Evolutionary conservation across 1,140 invertebrate genomes (phyloP).

Genomic region (Aphelinus certus): DNA sequence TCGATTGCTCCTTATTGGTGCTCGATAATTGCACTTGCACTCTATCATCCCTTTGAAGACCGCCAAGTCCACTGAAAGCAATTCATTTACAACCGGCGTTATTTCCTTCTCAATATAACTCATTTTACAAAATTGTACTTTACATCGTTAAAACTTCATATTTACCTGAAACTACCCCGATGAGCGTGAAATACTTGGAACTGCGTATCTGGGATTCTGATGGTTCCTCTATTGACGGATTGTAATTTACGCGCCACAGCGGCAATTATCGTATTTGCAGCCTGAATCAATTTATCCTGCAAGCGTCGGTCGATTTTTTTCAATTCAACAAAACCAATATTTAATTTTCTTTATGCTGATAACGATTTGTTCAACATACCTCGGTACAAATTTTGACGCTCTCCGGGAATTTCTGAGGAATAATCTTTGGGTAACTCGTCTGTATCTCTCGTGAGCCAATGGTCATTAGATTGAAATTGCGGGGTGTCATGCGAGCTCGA

Average conservation of each 20-base stretch:
- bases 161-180: constrained; percentile 10
- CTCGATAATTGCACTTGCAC: not conserved
- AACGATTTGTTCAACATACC: no score
- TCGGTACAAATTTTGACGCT: not conserved
- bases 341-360: no score
- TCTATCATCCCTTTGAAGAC: not conserved
- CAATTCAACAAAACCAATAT: no score
- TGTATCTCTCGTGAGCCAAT: not conserved
- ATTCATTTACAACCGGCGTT: not conserved
- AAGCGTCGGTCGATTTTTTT: no score
- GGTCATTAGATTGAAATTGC: constrained; percentile 4
- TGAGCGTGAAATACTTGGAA: not conserved
- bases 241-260: not conserved
- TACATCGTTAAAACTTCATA: not conserved
- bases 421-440: constrained; percentile 9
- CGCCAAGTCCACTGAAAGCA: not conserved
- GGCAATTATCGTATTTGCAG: not conserved
- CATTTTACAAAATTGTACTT: not conserved
- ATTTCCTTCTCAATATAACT: not conserved
- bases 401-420: not conserved
- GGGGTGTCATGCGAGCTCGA: not conserved
- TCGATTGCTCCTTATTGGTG: not conserved
- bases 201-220: not conserved
- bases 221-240: not conserved
- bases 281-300: not conserved